A percentile compares a stretch with the other conserved stretches of the same genome.
These are phyloP conservation scores for Orthosia incerta DNA, from an alignment of 2,888 invertebrate species.

Conservation along the genomic window DNA sequence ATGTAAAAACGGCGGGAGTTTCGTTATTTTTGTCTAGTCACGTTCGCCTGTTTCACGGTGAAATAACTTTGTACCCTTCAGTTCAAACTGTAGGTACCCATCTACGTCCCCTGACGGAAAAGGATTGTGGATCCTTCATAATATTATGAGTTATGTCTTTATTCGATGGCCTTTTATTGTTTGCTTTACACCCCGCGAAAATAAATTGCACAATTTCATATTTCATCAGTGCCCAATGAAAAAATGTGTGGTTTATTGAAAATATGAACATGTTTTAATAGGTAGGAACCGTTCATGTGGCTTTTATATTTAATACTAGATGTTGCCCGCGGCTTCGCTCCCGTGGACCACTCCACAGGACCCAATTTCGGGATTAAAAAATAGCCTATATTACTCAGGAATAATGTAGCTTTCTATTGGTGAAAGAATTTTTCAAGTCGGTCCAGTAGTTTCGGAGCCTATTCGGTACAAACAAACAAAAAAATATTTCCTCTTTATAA, in stretches of 20 bases:
- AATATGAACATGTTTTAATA: background rate
- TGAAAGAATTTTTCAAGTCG: no score
- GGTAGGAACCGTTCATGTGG: background rate
- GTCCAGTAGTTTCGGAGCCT: no score
- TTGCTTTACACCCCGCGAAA: background rate
- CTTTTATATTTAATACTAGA: background rate
- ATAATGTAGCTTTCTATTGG: no score
- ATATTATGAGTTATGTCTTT: conserved; percentile 62
- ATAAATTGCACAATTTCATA: conserved; percentile 20
- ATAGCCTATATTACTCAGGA: no score
- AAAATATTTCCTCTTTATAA: no score
- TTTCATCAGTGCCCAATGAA: background rate
- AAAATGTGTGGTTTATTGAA: conserved; percentile 6
- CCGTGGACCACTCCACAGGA: no score
- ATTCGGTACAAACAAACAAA: no score
- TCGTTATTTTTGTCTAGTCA: conserved; percentile 72
- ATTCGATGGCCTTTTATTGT: conserved; percentile 52
- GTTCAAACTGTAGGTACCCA: conserved; percentile 48
- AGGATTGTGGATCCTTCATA: conserved; percentile 64
- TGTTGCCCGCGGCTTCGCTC: no score
- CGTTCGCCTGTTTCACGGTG: conserved; percentile 67
- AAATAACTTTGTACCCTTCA: conserved; percentile 67
- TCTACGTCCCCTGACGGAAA: conserved; percentile 49
- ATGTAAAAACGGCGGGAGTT: conserved; percentile 64
- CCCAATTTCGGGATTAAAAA: no score